Evolutionary conservation across 2,888 invertebrate genomes (phyloP).

Genomic region (Pollenia amentaria): DNA sequence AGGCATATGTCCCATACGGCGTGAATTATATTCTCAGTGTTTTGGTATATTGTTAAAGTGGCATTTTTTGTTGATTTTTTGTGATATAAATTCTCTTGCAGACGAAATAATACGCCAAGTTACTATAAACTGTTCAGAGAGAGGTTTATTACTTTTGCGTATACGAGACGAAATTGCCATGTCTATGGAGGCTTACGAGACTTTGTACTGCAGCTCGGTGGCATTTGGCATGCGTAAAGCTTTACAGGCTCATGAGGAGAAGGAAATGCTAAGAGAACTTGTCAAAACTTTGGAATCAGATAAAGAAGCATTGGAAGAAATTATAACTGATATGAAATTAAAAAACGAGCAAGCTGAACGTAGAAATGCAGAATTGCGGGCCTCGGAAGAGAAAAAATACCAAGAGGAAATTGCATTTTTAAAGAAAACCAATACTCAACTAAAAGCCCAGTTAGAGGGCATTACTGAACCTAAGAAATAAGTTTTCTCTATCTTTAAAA

Average conservation of each 20-base stretch:
- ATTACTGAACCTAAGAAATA: constrained; percentile 97
- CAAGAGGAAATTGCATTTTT: constrained; percentile 95
- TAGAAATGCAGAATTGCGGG: constrained; percentile 91
- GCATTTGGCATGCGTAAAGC: constrained; percentile 99
- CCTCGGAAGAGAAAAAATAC: constrained; percentile 96
- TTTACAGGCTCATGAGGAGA: constrained; percentile 90
- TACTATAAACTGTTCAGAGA: constrained; percentile 98
- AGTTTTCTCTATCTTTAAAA: background rate
- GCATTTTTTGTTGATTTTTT: no score
- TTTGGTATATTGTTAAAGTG: constrained; percentile 86
- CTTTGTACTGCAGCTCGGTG: constrained; percentile 97
- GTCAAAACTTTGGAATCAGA: constrained; percentile 88
- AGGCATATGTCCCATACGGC: constrained; percentile 96
- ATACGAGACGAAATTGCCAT: constrained; percentile 98
- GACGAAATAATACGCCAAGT: constrained; percentile 97
- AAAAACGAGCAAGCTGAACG: constrained; percentile 93
- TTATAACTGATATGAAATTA: constrained; percentile 87
- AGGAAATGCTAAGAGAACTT: constrained; percentile 91
- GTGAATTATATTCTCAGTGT: constrained; percentile 97
- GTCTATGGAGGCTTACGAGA: constrained; percentile 98
- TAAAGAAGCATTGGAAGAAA: constrained; percentile 84
- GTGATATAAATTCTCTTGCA: constrained; percentile 74
- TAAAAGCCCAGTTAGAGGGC: constrained; percentile 97
- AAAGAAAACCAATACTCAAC: constrained; percentile 96
- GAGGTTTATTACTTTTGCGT: constrained; percentile 95